Conservation (phyloP, 2,113 vertebrate species). For the Rhizomys pruinosus region DNA sequence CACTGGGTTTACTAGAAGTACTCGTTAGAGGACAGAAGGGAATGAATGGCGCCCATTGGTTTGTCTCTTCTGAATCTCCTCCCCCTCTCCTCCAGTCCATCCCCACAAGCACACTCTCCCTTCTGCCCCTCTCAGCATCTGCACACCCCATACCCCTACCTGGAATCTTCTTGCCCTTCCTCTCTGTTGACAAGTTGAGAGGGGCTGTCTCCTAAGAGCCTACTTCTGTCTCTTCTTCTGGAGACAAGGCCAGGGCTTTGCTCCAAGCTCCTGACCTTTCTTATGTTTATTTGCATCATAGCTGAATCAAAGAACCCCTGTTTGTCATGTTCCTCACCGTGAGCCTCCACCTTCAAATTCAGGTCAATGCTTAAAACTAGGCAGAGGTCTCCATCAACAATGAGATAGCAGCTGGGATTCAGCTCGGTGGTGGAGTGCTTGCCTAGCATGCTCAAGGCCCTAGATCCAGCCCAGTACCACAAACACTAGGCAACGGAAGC, state of each 20-base stretch:
- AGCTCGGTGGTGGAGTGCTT: background rate
- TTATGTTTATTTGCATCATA: background rate
- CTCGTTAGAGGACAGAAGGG: background rate
- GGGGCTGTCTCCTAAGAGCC: background rate
- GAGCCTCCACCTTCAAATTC: background rate
- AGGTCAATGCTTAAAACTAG: background rate
- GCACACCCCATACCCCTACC: too few species aligned
- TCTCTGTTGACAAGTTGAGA: background rate
- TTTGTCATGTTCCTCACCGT: background rate
- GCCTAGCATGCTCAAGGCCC: background rate
- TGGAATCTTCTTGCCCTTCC: background rate
- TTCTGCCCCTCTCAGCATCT: background rate
- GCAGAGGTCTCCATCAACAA: background rate
- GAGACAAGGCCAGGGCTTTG: background rate
- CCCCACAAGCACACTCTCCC: background rate
- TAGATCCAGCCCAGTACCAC: background rate
- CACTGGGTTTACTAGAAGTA: background rate
- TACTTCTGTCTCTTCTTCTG: background rate
- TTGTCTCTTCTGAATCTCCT: background rate
- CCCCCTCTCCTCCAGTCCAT: background rate
- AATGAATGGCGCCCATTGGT: background rate
- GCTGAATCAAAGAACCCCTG: background rate
- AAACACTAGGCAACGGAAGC: background rate
- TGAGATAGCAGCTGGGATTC: too few species aligned
- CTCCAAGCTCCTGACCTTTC: fast-evolving